These are phyloP conservation scores for Montipora efflorescens DNA, from an alignment of 64 coral and sea anemone genomes.

Conservation along the genomic window DNA sequence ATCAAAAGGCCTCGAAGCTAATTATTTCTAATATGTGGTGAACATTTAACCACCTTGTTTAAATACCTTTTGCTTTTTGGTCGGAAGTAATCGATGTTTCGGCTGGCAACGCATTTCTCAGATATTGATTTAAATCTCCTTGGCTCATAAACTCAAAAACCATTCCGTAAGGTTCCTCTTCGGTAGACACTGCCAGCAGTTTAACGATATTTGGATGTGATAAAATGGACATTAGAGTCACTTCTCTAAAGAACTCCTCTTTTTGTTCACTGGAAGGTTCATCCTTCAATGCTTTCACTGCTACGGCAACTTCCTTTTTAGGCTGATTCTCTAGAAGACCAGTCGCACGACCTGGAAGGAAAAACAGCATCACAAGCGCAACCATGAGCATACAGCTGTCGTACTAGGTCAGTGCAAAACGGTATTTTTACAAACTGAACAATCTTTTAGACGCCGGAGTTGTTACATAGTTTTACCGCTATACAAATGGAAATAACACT, in stretches of 20 bases:
- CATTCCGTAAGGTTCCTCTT: conserved; percentile 97
- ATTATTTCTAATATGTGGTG: background rate
- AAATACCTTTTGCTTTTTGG: conserved; percentile 51
- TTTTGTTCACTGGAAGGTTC: conserved; percentile 83
- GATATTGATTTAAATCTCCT: conserved; percentile 94
- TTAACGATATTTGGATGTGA: conserved; percentile 87
- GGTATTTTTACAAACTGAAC: too few relatives aligned
- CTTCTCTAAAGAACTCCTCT: conserved; percentile 89
- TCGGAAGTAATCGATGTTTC: conserved; percentile 62
- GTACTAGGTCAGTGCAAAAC: too few relatives aligned
- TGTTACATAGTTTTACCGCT: too few relatives aligned
- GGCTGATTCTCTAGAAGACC: conserved; percentile 71
- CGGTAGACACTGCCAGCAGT: conserved; percentile 87
- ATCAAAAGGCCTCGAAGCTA: background rate
- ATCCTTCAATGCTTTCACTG: conserved; percentile 95
- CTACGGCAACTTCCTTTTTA: conserved; percentile 72
- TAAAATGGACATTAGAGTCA: conserved; percentile 89
- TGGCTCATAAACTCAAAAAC: conserved; percentile 97
- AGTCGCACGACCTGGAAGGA: conserved; percentile 75
- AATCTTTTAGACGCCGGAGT: too few relatives aligned
- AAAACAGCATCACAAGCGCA: too few relatives aligned
- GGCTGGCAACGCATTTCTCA: conserved; percentile 79
- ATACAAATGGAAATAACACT: too few relatives aligned
- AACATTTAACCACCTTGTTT: too few relatives aligned
- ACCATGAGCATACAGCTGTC: too few relatives aligned